phyloP scores from a whole-genome alignment of 2,888 invertebrate genomes.

The Andrena dorsata region DNA sequence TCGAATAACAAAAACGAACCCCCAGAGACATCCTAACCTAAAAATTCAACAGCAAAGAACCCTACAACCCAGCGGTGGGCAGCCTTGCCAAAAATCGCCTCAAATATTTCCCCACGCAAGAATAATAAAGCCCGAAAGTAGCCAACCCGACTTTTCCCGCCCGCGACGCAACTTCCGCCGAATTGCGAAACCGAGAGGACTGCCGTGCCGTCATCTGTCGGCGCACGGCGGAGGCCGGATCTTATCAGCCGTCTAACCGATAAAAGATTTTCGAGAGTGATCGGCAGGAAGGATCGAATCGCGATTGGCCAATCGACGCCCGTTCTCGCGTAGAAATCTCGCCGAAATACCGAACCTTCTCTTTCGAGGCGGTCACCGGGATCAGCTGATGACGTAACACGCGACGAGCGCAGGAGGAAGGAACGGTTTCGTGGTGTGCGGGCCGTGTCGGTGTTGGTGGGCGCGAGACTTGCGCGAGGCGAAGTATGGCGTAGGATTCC shows the following conservation, averaged over 20 bases:
- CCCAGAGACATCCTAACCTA: no score
- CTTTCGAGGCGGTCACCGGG: constrained; percentile 45
- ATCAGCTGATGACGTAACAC: constrained; percentile 83
- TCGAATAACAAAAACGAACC: no score
- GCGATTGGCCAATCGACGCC: background rate
- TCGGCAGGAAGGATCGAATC: constrained; percentile 28
- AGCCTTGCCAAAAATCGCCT: no score
- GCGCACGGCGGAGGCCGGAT: background rate
- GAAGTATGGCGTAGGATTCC: constrained; percentile 79
- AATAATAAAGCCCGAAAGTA: background rate
- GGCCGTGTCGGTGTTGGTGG: constrained; percentile 73
- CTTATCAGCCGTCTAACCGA: constrained; percentile 29
- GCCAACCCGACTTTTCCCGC: background rate
- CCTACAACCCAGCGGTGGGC: no score
- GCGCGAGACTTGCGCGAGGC: constrained; percentile 68
- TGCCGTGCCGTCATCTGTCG: constrained; percentile 31
- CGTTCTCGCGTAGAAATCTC: constrained; percentile 14
- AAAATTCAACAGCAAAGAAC: no score
- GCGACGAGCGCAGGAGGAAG: constrained; percentile 70
- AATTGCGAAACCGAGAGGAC: no score
- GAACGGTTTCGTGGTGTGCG: constrained; percentile 61
- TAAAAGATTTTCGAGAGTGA: constrained; percentile 36
- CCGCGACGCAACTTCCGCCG: background rate
- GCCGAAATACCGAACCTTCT: constrained; percentile 31
- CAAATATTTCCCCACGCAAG: no score